Evolutionary conservation across 2,113 vertebrate genomes (phyloP), one percentile per base, ranked within the genome.

Genomic region (Limanda limanda): DNA sequence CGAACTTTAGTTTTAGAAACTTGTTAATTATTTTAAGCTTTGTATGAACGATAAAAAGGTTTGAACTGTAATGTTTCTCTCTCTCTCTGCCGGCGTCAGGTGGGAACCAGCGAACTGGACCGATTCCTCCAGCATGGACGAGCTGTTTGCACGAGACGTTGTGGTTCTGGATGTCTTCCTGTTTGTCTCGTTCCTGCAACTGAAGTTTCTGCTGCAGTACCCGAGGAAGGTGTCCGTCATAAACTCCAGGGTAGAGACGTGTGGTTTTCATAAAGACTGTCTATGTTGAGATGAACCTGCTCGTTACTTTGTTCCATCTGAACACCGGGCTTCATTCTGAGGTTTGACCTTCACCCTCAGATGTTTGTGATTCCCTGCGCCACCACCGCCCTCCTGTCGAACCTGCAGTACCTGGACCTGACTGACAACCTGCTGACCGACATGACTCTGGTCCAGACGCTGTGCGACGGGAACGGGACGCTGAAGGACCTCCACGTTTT

Each of bases 341-440:
- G 15, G 15, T 6, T 20, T 20, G 20, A n/a, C 51, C 20, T n/a
- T 52, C 1, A 9, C 51, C 71, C 40, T 55, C 55, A 92, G 91
- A 74, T 78, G 18, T 92, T 65, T 21, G 48, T 90, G 15, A 62
- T 88, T 68, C 91, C 89, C 1, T 92, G 91, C 21, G 0, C 0
- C 0, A 67, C 91, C 0, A 63, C 84, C 17, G 1, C 1, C 1
- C 65, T 88, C 9, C 56, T 92, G 1, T 3, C 17, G 25, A 87
- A 78, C 77, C 71, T 92, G 55, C 83, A 88, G 79, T 91, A 83
- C 73, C 59, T 91, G 40, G 91, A 92, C 71, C 14, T 91, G 48
- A 86, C 88, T 0, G 79, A 91, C 72, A 92, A 92, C 81, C 79
- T 91, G 68, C 81, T 92, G 70, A 91, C 86, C 0, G 91, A 92